phyloP scores from a whole-genome alignment of 2,888 invertebrate species.

The Lithophane semibrunnea region DNA sequence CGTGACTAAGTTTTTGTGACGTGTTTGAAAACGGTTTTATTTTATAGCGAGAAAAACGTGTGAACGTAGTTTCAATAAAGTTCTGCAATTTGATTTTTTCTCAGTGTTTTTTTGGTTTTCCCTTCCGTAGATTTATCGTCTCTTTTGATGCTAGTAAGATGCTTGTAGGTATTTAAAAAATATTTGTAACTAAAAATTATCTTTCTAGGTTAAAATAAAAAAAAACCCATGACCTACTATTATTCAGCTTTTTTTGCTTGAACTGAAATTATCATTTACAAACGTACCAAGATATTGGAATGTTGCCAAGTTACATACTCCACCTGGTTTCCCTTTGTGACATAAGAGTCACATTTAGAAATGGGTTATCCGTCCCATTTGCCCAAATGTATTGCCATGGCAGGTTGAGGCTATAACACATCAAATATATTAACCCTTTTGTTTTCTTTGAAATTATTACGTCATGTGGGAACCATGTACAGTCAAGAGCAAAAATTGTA shows the following conservation, averaged over 20 bases:
- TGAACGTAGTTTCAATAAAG: background rate
- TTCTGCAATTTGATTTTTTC: background rate
- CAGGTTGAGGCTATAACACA: background rate
- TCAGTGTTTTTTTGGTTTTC: background rate
- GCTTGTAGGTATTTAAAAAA: background rate
- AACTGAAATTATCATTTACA: slow-evolving; percentile 18
- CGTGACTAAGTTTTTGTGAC: slow-evolving; percentile 28
- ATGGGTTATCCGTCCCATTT: slow-evolving; percentile 25
- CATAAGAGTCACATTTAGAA: slow-evolving; percentile 28
- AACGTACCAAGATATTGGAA: slow-evolving; percentile 21
- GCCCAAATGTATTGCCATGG: slow-evolving; percentile 21
- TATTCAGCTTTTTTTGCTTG: background rate
- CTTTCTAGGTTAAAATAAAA: no score
- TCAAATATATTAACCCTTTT: background rate
- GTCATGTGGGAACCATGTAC: no score
- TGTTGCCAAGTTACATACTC: slow-evolving; percentile 28
- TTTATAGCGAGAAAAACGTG: slow-evolving; percentile 5
- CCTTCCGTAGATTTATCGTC: background rate
- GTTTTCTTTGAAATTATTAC: slow-evolving; percentile 3
- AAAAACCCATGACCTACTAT: background rate
- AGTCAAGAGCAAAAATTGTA: no score
- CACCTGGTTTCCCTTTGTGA: slow-evolving; percentile 29
- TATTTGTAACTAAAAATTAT: background rate
- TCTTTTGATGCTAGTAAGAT: background rate
- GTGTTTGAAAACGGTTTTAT: slow-evolving; percentile 6